Conservation (phyloP, 2,113 vertebrate species). For the Phasianus colchicus region DNA sequence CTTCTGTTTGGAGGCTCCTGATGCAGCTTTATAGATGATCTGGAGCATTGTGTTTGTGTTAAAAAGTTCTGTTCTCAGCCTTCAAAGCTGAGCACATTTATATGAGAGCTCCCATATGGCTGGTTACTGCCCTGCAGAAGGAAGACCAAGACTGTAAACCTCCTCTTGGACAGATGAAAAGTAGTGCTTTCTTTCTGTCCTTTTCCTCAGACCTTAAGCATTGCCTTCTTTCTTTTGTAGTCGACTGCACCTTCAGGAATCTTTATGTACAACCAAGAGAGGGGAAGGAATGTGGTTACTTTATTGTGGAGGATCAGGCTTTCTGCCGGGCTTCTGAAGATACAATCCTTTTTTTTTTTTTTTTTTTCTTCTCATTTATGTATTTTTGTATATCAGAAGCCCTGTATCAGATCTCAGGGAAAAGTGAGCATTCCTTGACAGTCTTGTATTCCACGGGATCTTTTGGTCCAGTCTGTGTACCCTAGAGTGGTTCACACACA, state of each 20-base stretch:
- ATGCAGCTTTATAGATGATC: neutral
- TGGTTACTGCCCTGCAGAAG: neutral
- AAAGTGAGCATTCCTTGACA: neutral
- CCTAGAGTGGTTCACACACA: neutral
- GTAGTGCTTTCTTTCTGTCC: neutral
- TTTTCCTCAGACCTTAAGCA: neutral
- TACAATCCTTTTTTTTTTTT: neutral
- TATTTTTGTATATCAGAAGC: neutral
- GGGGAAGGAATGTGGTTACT: neutral
- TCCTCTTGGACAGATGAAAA: neutral
- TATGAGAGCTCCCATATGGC: neutral
- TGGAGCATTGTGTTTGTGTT: neutral
- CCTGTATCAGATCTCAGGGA: neutral
- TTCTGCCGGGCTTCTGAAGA: neutral
- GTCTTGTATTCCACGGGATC: neutral
- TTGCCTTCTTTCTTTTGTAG: neutral
- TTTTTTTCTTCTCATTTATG: neutral
- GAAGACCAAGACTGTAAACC: neutral
- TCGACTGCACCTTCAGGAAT: neutral
- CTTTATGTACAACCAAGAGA: neutral
- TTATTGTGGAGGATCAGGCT: neutral
- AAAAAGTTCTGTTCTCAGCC: neutral
- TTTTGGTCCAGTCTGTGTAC: neutral
- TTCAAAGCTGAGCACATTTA: fast-evolving
- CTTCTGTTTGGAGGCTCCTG: neutral